Base-by-base conservation (phyloP, 2,113 vertebrate species). In the Ahaetulla prasina region DNA sequence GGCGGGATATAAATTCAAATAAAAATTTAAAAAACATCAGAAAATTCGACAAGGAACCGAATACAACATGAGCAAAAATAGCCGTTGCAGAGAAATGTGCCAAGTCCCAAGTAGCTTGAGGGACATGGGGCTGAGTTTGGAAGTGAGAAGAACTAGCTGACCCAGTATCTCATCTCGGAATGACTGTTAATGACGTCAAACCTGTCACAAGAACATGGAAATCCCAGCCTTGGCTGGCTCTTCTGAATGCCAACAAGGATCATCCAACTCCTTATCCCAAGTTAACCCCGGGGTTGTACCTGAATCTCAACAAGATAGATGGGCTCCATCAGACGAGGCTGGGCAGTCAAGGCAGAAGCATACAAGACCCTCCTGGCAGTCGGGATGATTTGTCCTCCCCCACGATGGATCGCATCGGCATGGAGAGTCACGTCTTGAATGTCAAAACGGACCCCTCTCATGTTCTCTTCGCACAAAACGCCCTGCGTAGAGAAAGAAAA, bases 251-350 rank as follows among this genome's bases (percentile, higher is more conserved):
- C 3, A 49, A 27, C 88, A 94, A 87, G 18, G 49, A 0, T 0
- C 2, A 35, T 23, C 54, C 8, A 0, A 0, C 12, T 2, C 2
- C 0, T 18, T 16, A 35, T 8, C 23, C n/a, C 14, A 2, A 7
- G 7, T 30, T 2, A 20, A 49, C 10, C 30, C 30, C 25, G 0
- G 25, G 27, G 12, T 14, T 57, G 39, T 90, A 97, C 96, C 96
- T 97, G 96, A 91, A 97, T 97, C 95, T 97, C 97, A 30, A 97
- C 95, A 74, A 96, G 96, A 85, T 95, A 97, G 94, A 97, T 95
- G 87, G 97, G 96, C 57, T 97, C 97, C 96, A 95, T 96, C 16
- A 97, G 90, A n/a, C 95, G 92, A 22, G 97, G 96, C n/a, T 97
- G 95, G 49, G 97, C 96, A 0, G 85, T 97, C 25, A 96, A 90